phyloP scores from a whole-genome alignment of 2,888 invertebrate species.

The Trichacis sp. region DNA sequence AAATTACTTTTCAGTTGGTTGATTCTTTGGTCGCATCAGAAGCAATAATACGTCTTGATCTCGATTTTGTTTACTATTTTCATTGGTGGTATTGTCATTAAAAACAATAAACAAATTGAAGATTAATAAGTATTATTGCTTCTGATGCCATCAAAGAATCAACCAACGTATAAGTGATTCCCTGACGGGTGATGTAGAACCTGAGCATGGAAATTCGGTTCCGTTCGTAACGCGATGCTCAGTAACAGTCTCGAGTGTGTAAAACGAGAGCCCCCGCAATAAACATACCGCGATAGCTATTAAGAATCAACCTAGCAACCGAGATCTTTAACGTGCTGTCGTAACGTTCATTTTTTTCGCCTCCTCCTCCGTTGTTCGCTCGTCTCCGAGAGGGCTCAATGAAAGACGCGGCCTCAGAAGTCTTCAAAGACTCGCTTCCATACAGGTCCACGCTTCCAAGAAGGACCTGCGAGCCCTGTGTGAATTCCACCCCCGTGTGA shows the following conservation, averaged over 20 bases:
- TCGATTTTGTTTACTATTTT: too few species aligned
- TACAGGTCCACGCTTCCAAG: neutral
- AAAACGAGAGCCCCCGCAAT: conserved; percentile 8
- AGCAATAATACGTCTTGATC: too few species aligned
- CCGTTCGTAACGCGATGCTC: too few species aligned
- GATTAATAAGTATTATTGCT: too few species aligned
- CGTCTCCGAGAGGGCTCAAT: neutral
- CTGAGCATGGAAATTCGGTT: too few species aligned
- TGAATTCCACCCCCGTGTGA: conserved; percentile 11
- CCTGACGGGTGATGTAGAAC: too few species aligned
- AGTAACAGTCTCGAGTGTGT: neutral
- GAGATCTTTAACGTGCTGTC: conserved; percentile 3
- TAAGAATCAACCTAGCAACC: conserved; percentile 38
- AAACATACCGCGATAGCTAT: conserved; percentile 13
- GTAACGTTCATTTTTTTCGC: conserved; percentile 2
- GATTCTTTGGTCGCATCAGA: too few species aligned
- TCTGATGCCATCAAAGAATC: too few species aligned
- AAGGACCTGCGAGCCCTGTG: neutral
- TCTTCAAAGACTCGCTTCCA: neutral
- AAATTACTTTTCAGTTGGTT: too few species aligned
- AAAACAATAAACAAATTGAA: too few species aligned
- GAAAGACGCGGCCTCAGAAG: conserved; percentile 5
- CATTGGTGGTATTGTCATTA: too few species aligned
- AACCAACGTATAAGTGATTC: too few species aligned
- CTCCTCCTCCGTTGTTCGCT: neutral